Evolutionary conservation across 2,113 vertebrate species (phyloP).

Genomic region (Mobula birostris): DNA sequence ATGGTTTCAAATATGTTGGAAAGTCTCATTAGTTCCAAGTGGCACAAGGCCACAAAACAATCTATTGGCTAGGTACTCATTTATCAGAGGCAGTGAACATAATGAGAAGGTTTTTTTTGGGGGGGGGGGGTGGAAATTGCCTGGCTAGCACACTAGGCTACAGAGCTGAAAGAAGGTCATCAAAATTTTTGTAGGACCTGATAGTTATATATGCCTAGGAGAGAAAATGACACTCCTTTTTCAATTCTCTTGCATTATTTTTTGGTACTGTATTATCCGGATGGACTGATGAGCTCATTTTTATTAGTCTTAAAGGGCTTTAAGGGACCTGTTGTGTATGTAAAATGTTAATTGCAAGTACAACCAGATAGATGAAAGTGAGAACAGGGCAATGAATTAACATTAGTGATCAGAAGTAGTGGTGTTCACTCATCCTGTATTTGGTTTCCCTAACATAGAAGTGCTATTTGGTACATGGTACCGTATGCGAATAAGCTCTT

Average conservation of each 20-base stretch:
- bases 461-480: too few relatives aligned
- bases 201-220: background rate
- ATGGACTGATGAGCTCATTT: background rate
- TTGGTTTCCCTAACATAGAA: background rate
- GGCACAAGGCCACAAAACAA: constrained; percentile 3
- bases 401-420: too few relatives aligned
- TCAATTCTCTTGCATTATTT: background rate
- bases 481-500: too few relatives aligned
- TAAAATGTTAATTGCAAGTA: background rate
- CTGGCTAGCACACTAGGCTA: too few relatives aligned
- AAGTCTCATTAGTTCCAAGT: constrained; percentile 26
- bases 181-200: background rate
- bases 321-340: background rate
- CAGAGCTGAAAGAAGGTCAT: background rate
- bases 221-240: background rate
- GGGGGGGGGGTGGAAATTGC: background rate
- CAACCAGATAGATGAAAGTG: background rate
- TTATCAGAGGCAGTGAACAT: constrained; percentile 14
- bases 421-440: background rate
- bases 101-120: background rate
- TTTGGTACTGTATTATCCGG: background rate
- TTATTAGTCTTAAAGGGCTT: background rate
- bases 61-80: background rate
- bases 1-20: background rate
- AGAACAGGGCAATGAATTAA: background rate